Conservation (phyloP, 2,888 invertebrate genomes). For the Callyntrura guangdongensis region DNA sequence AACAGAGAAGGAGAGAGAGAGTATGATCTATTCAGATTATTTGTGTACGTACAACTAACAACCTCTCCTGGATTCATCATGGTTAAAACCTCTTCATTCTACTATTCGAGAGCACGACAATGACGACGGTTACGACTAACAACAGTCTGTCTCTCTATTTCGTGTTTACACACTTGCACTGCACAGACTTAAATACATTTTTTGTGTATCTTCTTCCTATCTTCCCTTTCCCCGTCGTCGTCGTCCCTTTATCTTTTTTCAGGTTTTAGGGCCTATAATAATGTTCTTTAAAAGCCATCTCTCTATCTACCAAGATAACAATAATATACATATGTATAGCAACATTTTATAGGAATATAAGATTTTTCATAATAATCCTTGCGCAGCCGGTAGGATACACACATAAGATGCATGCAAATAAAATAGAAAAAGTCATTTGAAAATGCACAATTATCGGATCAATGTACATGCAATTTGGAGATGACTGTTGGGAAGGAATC, state of each 20-base stretch:
- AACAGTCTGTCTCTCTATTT: slow-evolving; percentile 67
- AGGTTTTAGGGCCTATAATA: slow-evolving; percentile 75
- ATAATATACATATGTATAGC: neutral
- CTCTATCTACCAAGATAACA: neutral
- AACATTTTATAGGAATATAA: neutral
- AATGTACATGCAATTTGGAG: neutral
- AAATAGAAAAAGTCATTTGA: neutral
- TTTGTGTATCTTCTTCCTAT: slow-evolving; percentile 34
- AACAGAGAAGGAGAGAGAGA: slow-evolving; percentile 1
- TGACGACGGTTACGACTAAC: slow-evolving; percentile 54
- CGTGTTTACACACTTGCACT: slow-evolving; percentile 32
- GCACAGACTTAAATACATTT: slow-evolving; percentile 38
- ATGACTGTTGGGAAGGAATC: neutral
- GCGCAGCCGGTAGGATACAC: slow-evolving; percentile 7
- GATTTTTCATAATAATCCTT: neutral
- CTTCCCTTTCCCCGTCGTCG: slow-evolving; percentile 38
- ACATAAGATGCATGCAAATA: neutral
- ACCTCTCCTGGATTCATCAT: neutral
- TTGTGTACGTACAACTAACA: slow-evolving; percentile 10
- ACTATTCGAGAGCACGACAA: slow-evolving; percentile 16
- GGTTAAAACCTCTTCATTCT: slow-evolving; percentile 52
- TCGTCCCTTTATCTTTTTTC: slow-evolving; percentile 71
- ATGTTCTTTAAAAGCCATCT: slow-evolving; percentile 44
- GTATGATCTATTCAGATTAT: slow-evolving; percentile 46
- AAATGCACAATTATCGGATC: neutral